Base-by-base conservation (phyloP, 30 jellyfish, hydroid and myxozoan genomes). In the Rhopilema esculentum region DNA sequence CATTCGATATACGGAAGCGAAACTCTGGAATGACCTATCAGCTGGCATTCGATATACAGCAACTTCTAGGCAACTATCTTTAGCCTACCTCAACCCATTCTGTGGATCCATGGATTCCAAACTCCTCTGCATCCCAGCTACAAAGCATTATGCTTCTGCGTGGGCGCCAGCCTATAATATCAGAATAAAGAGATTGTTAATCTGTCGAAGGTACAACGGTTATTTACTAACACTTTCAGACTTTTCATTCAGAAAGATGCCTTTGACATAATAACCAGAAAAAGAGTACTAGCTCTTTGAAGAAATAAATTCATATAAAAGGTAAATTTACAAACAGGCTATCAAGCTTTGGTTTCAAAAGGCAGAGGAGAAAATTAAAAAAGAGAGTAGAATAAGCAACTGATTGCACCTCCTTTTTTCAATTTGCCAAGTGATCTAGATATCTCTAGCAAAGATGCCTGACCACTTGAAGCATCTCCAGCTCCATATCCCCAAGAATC, bases 81-180 rank as follows among this genome's bases (percentile, higher is more conserved):
- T n/a, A 69, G 24, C 83, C 49, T 65, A 92, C 98, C 91, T 93
- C 97, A 4, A 93, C 93, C 98, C 98, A 93, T 68, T 93, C 98
- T 16, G 97, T 93, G 21, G 98, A 93, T 15, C 97, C 98, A 62
- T 71, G 95, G 20, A 91, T 85, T 2, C 98, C 96, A 83, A 16
- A 86, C 73, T 95, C 99, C 62, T 95, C 99, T 7, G 99, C 99
- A 71, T 95, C 99, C 99, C 99, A 95, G 65, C 99, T 95, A 81
- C 99, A 95, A 18, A 95, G 71, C 95, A 95, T 84, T 8, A 95
- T 90, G 62, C 98, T 95, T 52, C 99, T 67, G 18, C 99, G 85
- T 17, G 99, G 99, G 57, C 93, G 77, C 99, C 99, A 95, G 27
- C 99, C 99, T 95, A 24, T 22, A 27, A 66, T 4, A 18, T 16